These are phyloP conservation scores for Dicrurus megarhynchus DNA, from an alignment of 2,113 vertebrate genomes.

Conservation along the genomic window DNA sequence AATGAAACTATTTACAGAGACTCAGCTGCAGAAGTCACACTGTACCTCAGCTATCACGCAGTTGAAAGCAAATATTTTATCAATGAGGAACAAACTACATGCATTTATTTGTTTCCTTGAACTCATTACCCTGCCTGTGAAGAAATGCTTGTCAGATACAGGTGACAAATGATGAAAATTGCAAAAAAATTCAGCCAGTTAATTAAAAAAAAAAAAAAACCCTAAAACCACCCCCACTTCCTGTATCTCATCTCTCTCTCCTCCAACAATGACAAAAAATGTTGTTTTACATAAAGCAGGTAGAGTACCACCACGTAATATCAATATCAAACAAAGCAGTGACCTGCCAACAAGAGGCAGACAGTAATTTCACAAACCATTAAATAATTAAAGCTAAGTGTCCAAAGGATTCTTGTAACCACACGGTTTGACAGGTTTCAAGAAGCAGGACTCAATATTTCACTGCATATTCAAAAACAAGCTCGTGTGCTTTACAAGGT, in stretches of 20 bases:
- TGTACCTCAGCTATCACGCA: background rate
- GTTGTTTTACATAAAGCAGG: fast-evolving
- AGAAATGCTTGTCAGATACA: background rate
- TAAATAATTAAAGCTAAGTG: slow-evolving; percentile 26
- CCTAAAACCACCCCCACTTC: background rate
- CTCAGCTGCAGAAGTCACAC: background rate
- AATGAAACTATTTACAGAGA: background rate
- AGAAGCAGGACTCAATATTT: background rate
- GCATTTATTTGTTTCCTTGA: background rate
- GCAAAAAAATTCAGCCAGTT: background rate
- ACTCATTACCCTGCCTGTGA: background rate
- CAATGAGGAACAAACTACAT: background rate
- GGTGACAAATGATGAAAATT: background rate
- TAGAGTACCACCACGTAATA: background rate
- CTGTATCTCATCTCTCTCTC: background rate
- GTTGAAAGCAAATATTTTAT: background rate
- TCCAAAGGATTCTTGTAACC: background rate
- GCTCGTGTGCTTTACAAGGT: slow-evolving; percentile 46
- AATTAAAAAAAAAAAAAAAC: background rate
- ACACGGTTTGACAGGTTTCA: background rate
- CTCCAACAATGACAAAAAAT: background rate
- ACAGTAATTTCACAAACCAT: background rate
- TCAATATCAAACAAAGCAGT: background rate
- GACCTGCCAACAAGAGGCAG: background rate
- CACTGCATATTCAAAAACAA: slow-evolving; percentile 17